Base-by-base conservation (phyloP, 2,113 vertebrate genomes). In the Elanus axillaris region DNA sequence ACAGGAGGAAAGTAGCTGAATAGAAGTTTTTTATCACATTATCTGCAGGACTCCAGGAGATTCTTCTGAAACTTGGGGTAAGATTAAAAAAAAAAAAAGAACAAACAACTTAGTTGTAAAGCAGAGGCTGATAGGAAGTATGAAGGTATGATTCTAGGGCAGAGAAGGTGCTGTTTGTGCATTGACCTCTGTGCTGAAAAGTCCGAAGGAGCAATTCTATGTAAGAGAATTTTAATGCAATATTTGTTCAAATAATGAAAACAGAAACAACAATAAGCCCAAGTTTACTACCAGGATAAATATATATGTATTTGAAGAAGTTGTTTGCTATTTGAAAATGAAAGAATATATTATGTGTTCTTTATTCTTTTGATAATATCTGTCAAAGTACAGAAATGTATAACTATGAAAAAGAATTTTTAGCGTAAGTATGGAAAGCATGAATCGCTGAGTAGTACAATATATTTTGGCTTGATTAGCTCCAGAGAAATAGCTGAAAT, bases 11-110 rank as follows among this genome's bases (percentile, higher is more conserved):
- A 80, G 50, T 31, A 16, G 0, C 63, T 2, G 2, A 67, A 60
- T 32, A 68, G 27, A 89, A 86, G 48, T 88, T 90, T 88, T 76
- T 34, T 38, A 3, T 72, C 36, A 32, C 10, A 4, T 43, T 59
- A 6, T 47, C 69, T 91, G 40, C 80, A 38, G n/a, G 31, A 68
- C 26, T 91, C n/a, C 53, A n/a, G 80, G 87, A 82, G 43, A 67
- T n/a, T 72, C 58, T 72, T 85, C 50, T 76, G 89, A 87, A 85
- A 43, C 32, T 72, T 79, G 26, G 34, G 96, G 95, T 97, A 95
- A 94, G 91, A 75, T 69, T 45, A 2, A 81, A 69, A 58, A 60
- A 2, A 81, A 69, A 58, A 60, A 36, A 50, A 52, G 8, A 64
- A 19, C 6, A 15, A 56, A 40, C 29, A 36, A 10, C 21, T 63